phyloP scores from a whole-genome alignment of 2,888 invertebrate species.

The Drosophila basisetae region DNA sequence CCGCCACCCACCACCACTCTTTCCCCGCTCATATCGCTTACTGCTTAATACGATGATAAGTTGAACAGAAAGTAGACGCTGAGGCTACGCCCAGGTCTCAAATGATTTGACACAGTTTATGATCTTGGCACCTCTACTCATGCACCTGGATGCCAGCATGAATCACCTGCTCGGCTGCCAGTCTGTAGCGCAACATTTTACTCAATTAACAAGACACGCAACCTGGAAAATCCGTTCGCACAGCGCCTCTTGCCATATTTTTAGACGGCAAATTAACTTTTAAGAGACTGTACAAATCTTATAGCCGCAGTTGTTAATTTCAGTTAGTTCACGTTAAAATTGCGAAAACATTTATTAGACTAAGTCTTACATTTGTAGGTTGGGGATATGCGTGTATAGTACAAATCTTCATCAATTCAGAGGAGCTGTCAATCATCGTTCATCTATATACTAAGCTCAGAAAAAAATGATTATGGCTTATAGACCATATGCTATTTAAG shows the following conservation, averaged over 20 bases:
- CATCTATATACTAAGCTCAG: not conserved
- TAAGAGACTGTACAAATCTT: not conserved
- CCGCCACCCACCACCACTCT: not conserved
- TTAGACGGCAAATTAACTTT: slow-evolving; percentile 10
- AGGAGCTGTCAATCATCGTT: not conserved
- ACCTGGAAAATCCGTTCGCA: not conserved
- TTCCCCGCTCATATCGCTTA: not conserved
- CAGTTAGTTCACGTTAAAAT: not conserved
- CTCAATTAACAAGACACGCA: slow-evolving; percentile 21
- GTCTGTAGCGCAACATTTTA: not conserved
- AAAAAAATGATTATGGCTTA: not conserved
- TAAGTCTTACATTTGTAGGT: not conserved
- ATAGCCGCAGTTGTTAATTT: not conserved
- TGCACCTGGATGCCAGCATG: not conserved
- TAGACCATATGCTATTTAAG: not conserved
- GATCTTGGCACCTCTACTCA: slow-evolving; percentile 21
- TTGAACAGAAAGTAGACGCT: slow-evolving; percentile 26
- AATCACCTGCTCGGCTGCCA: not conserved
- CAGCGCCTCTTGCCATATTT: not conserved
- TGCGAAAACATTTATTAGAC: not conserved
- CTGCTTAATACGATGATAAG: slow-evolving; percentile 59
- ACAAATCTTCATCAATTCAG: not conserved
- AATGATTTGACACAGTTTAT: slow-evolving; percentile 50
- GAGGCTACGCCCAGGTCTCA: slow-evolving; percentile 19
- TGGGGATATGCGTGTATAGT: not conserved